Base-by-base conservation (phyloP, 2,113 vertebrate species). In the Oreochromis spilurus region DNA sequence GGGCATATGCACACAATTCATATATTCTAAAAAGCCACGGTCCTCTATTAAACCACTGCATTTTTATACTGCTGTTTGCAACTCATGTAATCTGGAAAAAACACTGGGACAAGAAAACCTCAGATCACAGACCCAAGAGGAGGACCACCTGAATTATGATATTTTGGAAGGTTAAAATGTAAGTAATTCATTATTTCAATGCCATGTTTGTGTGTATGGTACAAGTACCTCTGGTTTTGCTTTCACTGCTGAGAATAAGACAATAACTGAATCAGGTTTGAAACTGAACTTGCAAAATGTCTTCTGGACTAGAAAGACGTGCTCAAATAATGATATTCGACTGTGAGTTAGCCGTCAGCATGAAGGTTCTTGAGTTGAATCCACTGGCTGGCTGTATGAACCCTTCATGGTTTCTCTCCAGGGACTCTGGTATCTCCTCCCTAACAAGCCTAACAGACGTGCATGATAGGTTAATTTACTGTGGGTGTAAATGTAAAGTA, bases 291-390 rank as follows among this genome's bases (percentile, higher is more conserved):
- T 17, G 24, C 21, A 2, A 2, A 29, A 17, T 48, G 24, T 29
- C 14, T 48, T 26, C 40, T 75, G 40, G 67, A 26, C 67, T 45
- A 24, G 4, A 70, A 67, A 70, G n/a, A 40, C 17, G 10, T 40
- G n/a, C 36, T 21, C 12, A 43, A 24, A 40, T 24, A 14, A 40
- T 70, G n/a, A 43, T 70, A 14, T 43, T 14, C 0, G 5, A 36
- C 17, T 62, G 17, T 0, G 12, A 70, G 62, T 40, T 4, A 67
- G 62, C 36, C 7, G 1, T 70, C n/a, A 75, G 40, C 40, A 12
- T 2, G 14, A 29, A 75, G 14, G 40, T 29, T 40, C 0, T 43
- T 14, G n/a, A 9, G 34, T 24, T 0, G 12, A 70, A 40, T 24
- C 36, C 4, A 70, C 36, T 70, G 36, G 65, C 7, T 26, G 40